phyloP scores from a whole-genome alignment of 2,888 invertebrate genomes.

The Lasius fuliginosus region DNA sequence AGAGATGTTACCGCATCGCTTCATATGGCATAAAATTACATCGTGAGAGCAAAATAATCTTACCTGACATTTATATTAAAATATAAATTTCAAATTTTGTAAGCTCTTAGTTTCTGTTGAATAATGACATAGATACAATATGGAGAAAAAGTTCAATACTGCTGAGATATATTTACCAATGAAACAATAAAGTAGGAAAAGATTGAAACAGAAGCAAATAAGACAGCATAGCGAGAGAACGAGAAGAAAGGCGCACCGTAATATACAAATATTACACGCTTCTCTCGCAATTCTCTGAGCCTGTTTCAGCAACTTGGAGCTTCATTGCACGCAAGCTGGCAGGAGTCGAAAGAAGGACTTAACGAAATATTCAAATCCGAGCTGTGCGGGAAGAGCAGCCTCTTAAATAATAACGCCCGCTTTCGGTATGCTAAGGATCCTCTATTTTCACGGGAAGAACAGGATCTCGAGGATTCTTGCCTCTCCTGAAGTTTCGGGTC shows the following conservation, averaged over 20 bases:
- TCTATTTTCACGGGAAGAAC: conserved; percentile 49
- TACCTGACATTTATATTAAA: background rate
- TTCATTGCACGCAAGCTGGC: conserved; percentile 37
- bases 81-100: background rate
- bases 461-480: conserved; percentile 46
- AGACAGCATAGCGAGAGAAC: background rate
- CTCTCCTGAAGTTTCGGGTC: conserved; percentile 47
- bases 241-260: background rate
- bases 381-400: conserved; percentile 48
- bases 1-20: background rate
- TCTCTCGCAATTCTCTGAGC: conserved; percentile 40
- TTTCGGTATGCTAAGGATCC: conserved; percentile 49
- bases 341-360: conserved; percentile 51
- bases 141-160: background rate
- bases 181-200: background rate
- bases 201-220: conserved; percentile 8
- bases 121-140: background rate
- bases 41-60: background rate
- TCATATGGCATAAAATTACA: background rate
- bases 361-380: conserved; percentile 57
- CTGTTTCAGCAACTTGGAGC: conserved; percentile 44
- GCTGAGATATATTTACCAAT: background rate
- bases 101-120: conserved; percentile 15
- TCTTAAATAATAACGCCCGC: conserved; percentile 55
- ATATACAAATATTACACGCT: conserved; percentile 43